phyloP scores from a whole-genome alignment of 2,797 vertebrate genomes.

The Morus bassanus region DNA sequence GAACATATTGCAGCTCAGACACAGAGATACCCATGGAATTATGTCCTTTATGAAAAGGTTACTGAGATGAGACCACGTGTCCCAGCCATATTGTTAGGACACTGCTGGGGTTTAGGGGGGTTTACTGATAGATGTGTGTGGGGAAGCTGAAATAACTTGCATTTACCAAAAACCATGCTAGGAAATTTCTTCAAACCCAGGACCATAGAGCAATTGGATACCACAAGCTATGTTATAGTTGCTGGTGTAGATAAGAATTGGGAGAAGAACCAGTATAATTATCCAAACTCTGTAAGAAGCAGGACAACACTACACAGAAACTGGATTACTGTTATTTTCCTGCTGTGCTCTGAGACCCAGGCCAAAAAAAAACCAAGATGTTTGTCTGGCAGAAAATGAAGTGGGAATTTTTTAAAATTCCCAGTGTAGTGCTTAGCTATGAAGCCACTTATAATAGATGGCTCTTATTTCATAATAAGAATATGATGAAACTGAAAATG shows the following conservation, averaged over 20 bases:
- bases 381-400: background rate
- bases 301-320: background rate
- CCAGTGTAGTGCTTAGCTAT: background rate
- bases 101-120: background rate
- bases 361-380: background rate
- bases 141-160: background rate
- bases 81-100: background rate
- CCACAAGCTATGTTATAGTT: background rate
- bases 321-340: background rate
- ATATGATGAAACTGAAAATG: background rate
- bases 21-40: background rate
- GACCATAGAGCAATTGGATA: background rate
- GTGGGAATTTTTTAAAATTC: background rate
- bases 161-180: background rate
- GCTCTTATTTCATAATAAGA: background rate
- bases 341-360: background rate
- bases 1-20: background rate
- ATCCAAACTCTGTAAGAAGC: background rate
- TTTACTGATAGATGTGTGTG: background rate
- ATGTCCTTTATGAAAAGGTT: background rate
- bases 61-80: accelerated
- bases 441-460: background rate
- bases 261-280: background rate
- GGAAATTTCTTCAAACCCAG: background rate
- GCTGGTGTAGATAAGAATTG: background rate